These are phyloP conservation scores for Drosophila demipolita DNA, from an alignment of 2,888 invertebrate genomes.

Conservation along the genomic window DNA sequence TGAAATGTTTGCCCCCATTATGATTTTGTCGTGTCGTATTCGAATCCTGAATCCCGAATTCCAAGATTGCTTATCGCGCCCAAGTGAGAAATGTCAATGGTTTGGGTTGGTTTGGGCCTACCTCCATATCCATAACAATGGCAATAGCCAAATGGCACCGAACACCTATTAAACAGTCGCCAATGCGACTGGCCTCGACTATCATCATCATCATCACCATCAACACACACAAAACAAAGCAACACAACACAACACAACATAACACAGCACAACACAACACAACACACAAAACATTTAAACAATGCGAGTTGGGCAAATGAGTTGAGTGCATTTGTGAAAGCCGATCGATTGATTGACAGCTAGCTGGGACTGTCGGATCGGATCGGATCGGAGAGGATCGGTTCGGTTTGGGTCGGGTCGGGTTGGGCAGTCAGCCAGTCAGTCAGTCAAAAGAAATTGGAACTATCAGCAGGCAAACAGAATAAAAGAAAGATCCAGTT, in stretches of 20 bases:
- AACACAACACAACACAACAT: conserved; percentile 13
- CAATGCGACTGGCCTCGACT: conserved; percentile 12
- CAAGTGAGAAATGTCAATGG: conserved; percentile 76
- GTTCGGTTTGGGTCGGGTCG: neutral
- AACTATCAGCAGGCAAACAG: conserved; percentile 47
- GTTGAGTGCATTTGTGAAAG: conserved; percentile 65
- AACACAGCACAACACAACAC: conserved; percentile 14
- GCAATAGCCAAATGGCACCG: conserved; percentile 33
- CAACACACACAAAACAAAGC: conserved; percentile 23
- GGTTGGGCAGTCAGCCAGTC: conserved; percentile 12
- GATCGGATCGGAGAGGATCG: neutral
- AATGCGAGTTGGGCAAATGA: conserved; percentile 66
- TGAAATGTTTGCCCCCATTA: conserved; percentile 69
- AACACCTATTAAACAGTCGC: conserved; percentile 43
- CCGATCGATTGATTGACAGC: conserved; percentile 60
- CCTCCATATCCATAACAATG: conserved; percentile 27
- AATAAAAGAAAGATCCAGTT: conserved; percentile 31
- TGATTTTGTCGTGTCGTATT: conserved; percentile 42
- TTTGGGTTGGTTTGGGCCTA: conserved; percentile 32
- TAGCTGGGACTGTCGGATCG: conserved; percentile 10
- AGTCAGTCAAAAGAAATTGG: conserved; percentile 47
- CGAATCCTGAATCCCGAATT: conserved; percentile 1
- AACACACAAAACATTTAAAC: conserved; percentile 56
- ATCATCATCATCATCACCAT: conserved; percentile 36
- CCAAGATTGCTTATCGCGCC: conserved; percentile 65